Percentiles rank a stretch among this genome's conserved stretches.
These are phyloP conservation scores for Parus major DNA, from an alignment of 2,113 vertebrate species.

Conservation along the genomic window DNA sequence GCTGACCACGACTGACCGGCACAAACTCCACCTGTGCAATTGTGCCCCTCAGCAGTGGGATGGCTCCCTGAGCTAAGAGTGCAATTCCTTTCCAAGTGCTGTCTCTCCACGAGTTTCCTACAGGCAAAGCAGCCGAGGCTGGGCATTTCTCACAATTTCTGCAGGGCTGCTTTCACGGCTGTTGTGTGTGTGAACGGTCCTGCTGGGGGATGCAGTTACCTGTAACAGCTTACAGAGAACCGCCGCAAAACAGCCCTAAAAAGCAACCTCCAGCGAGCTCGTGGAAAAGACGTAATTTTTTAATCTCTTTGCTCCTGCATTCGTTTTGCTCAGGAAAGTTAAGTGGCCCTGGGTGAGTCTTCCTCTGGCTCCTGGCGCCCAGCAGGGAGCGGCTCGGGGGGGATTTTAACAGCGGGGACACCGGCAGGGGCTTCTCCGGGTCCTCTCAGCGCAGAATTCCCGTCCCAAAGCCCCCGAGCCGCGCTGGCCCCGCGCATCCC, in stretches of 20 bases:
- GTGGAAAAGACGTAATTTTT: neutral
- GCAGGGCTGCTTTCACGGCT: neutral
- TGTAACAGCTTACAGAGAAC: neutral
- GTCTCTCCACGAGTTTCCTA: neutral
- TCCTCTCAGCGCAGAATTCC: neutral
- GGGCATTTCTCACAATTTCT: neutral
- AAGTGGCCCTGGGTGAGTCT: neutral
- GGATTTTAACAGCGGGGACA: neutral
- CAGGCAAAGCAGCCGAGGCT: neutral
- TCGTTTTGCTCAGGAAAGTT: neutral
- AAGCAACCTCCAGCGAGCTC: neutral
- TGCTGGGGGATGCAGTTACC: neutral
- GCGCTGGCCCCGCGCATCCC: neutral
- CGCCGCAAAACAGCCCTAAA: neutral
- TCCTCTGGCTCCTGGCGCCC: neutral
- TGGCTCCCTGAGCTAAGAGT: neutral
- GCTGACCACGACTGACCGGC: neutral
- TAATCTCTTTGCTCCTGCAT: neutral
- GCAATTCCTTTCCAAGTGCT: neutral
- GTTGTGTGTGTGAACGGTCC: rapidly evolving
- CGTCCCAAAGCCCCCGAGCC: neutral
- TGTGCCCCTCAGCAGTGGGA: neutral
- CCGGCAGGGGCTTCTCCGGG: rapidly evolving
- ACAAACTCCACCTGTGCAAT: neutral
- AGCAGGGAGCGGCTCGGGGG: neutral